These are phyloP conservation scores for Bos taurus DNA, from an alignment of 2,113 vertebrate genomes.

Conservation along the genomic window DNA sequence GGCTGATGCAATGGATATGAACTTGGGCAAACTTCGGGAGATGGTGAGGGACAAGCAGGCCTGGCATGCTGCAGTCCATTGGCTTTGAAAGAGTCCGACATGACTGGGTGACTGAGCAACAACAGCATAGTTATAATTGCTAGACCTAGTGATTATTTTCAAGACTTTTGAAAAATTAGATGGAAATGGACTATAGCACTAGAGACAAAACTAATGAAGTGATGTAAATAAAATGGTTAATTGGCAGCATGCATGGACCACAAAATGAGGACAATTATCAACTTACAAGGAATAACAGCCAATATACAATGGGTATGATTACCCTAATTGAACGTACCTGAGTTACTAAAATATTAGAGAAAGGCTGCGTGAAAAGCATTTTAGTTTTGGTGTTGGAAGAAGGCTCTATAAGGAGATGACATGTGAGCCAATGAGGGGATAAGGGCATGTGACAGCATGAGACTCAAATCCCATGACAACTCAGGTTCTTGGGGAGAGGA, in stretches of 20 bases:
- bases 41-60: not conserved
- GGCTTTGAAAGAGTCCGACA: accelerated
- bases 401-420: not conserved
- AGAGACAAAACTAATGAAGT: not conserved
- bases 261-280: not conserved
- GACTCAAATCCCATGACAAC: not conserved
- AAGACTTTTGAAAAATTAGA: not conserved
- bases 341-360: not conserved
- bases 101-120: not conserved
- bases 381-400: not conserved
- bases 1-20: not conserved
- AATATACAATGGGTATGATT: not conserved
- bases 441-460: not conserved
- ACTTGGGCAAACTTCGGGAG: not conserved
- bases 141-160: not conserved
- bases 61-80: not conserved
- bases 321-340: not conserved
- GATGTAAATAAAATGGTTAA: not conserved
- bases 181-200: not conserved
- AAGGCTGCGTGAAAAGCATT: not conserved
- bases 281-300: not conserved
- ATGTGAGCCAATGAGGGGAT: not conserved
- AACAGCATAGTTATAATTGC: not conserved
- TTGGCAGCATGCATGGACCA: accelerated
- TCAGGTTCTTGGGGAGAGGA: not conserved